phyloP scores from a whole-genome alignment of 2,797 vertebrate genomes.

The Yasuhikotakia modesta region DNA sequence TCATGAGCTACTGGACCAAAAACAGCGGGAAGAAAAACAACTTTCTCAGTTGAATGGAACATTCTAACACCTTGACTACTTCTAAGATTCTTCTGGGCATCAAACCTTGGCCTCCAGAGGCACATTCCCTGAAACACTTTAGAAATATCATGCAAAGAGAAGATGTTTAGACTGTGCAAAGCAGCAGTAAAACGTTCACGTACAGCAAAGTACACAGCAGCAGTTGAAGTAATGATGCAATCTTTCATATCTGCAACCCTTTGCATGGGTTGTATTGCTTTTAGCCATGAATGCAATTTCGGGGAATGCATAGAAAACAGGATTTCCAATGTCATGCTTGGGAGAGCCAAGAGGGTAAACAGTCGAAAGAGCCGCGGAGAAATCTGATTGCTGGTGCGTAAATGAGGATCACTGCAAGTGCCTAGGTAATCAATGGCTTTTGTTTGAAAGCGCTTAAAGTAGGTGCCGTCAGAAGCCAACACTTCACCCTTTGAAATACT shows the following conservation, averaged over 20 bases:
- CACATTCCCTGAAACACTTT: conserved; percentile 81
- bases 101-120: conserved; percentile 67
- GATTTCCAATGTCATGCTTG: conserved; percentile 65
- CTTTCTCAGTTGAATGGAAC: conserved; percentile 20
- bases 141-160: conserved; percentile 79
- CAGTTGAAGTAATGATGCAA: conserved; percentile 78
- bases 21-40: conserved; percentile 23
- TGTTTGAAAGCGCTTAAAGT: conserved; percentile 69
- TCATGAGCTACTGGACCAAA: conserved; percentile 50
- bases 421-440: conserved; percentile 74
- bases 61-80: background rate
- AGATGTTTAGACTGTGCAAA: conserved; percentile 66
- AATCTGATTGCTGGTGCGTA: conserved; percentile 55
- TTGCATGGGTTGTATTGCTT: conserved; percentile 63
- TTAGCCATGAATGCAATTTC: conserved; percentile 77
- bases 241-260: conserved; percentile 64
- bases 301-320: conserved; percentile 77
- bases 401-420: conserved; percentile 70
- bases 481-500: conserved; percentile 76
- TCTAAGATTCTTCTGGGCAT: conserved; percentile 20
- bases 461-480: conserved; percentile 62
- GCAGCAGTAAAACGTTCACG: conserved; percentile 67
- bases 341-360: conserved; percentile 81
- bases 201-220: conserved; percentile 72
- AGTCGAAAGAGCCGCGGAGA: conserved; percentile 79